These are phyloP conservation scores for Anabas testudineus DNA, from an alignment of 2,797 vertebrate genomes.

Conservation along the genomic window DNA sequence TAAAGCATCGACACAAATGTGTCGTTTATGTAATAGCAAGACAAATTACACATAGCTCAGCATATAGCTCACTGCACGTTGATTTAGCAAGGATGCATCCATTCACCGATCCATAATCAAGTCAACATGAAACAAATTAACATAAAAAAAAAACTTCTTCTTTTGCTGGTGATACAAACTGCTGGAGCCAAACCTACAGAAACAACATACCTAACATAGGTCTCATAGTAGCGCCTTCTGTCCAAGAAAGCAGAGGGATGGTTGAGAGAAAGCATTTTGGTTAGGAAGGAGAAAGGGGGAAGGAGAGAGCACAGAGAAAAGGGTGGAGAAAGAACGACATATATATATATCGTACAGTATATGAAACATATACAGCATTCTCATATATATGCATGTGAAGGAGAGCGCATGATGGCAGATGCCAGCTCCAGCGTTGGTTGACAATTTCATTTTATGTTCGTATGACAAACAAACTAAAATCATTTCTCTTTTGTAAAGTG, in stretches of 20 bases:
- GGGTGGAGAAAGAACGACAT: conserved; percentile 56
- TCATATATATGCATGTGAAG: conserved; percentile 77
- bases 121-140: conserved; percentile 48
- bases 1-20: conserved; percentile 28
- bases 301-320: conserved; percentile 66
- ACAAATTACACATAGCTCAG: conserved; percentile 50
- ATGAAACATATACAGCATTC: conserved; percentile 81
- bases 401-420: conserved; percentile 46
- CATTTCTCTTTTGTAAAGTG: conserved; percentile 56
- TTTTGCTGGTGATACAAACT: conserved; percentile 46
- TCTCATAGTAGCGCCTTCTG: conserved; percentile 99
- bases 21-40: conserved; percentile 12
- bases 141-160: conserved; percentile 32
- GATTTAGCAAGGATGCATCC: conserved; percentile 62
- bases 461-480: conserved; percentile 51
- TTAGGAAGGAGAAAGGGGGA: conserved; percentile 80
- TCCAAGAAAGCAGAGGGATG: conserved; percentile 88
- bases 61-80: conserved; percentile 50
- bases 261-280: conserved; percentile 85
- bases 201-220: conserved; percentile 97
- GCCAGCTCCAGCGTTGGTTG: conserved; percentile 32
- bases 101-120: conserved; percentile 55
- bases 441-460: conserved; percentile 60
- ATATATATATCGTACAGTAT: conserved; percentile 81
- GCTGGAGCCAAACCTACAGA: conserved; percentile 85